phyloP scores from a whole-genome alignment of 30 jellyfish, hydroid and myxozoan genomes.

The Hydractinia echinata region DNA sequence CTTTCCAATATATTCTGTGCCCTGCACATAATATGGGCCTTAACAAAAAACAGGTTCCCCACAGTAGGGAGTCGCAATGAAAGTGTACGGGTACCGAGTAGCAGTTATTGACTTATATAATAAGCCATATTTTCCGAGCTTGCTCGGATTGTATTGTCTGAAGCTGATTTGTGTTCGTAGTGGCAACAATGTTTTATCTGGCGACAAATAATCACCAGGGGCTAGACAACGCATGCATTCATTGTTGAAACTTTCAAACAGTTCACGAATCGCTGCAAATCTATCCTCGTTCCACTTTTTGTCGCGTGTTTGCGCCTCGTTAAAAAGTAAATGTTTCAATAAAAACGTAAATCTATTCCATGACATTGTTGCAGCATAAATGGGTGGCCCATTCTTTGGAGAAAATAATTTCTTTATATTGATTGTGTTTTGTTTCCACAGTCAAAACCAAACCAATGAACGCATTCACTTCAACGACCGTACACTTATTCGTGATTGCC shows the following conservation, averaged over 20 bases:
- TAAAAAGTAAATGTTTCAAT: neutral
- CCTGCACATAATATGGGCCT: neutral
- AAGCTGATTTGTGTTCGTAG: neutral
- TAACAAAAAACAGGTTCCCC: neutral
- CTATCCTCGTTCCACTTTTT: neutral
- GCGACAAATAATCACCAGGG: neutral
- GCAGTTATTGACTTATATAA: neutral
- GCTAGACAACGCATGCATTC: neutral
- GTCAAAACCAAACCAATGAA: constrained; percentile 1
- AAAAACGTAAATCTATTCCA: neutral
- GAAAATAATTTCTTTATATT: neutral
- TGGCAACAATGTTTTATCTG: neutral
- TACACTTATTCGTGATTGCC: no score
- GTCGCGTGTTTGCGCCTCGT: neutral
- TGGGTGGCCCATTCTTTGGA: neutral
- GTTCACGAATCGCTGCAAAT: neutral
- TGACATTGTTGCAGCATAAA: neutral
- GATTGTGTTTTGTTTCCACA: neutral
- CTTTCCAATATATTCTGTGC: neutral
- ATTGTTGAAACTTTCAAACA: neutral
- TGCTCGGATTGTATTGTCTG: neutral
- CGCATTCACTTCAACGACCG: neutral
- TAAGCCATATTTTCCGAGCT: neutral
- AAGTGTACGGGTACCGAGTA: neutral
- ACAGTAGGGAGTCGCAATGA: neutral